Evolutionary conservation across 2,113 vertebrate genomes (phyloP), one percentile per base, ranked within the genome.

Genomic region (Pseudonaja textilis): DNA sequence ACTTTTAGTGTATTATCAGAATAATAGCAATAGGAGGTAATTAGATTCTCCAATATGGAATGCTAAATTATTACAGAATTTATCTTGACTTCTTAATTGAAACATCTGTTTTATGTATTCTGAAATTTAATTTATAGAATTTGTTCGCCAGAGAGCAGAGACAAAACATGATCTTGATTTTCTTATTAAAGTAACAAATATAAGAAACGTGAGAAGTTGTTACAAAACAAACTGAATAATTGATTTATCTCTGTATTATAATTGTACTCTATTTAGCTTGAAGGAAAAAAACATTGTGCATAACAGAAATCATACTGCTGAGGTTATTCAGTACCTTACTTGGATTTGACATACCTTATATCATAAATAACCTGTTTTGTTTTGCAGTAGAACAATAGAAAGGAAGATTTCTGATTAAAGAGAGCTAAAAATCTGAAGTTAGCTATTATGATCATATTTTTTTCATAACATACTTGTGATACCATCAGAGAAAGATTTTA

Each of bases 271-370:
- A 18, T 69, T n/a, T 34, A 69, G 64, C 29, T 34, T 69, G 29
- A 94, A 22, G 93, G 52, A 61, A 34, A 61, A 59, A 89, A 89
- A 52, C 94, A 93, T 90, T 95, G 89, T 81, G 90, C 87, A 87
- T 93, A 92, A 90, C 69, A 93, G 4, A 87, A 87, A n/a, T 25
- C 59, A 89, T 92, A 93, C 9, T 96, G 91, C 95, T 96, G 93
- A 61, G 12, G 85, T 69, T 69, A 69, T 34, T 94, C 93, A 93
- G 93, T 0, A 93, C 14, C 89, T 29, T 64, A 93, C 93, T 90
- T 94, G 94, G n/a, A 91, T 81, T 45, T 23, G 29, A 50, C 89
- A 34, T 64, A 20, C 91, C 93, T 34, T 69, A 69, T 18, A 91
- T 85, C 93, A 92, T 89, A 91, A 93, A 86, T 94, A 29, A 93